Conservation (phyloP, 2,797 vertebrate genomes). For the Centroberyx gerrardi region DNA sequence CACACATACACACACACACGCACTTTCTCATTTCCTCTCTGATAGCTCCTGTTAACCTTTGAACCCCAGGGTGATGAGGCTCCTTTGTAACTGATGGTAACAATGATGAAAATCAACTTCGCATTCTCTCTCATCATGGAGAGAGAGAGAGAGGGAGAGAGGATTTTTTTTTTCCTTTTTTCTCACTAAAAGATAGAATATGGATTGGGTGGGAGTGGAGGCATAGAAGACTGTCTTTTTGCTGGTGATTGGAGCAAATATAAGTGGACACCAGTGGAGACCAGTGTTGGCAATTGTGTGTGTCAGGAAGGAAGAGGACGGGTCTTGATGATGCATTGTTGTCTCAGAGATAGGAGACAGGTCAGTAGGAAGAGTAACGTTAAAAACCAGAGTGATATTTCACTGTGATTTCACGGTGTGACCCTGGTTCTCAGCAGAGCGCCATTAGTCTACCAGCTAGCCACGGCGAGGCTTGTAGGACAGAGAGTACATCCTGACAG, state of each 20-base stretch:
- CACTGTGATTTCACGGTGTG: constrained; percentile 42
- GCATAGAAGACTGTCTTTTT: too few species aligned
- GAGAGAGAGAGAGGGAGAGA: background rate
- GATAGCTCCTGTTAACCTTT: constrained; percentile 71
- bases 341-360: constrained; percentile 4
- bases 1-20: background rate
- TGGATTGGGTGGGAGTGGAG: background rate
- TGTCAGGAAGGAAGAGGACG: background rate
- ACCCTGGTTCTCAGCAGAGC: constrained; percentile 63
- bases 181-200: background rate
- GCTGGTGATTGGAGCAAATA: constrained; percentile 19
- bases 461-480: constrained; percentile 17
- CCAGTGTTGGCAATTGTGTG: background rate
- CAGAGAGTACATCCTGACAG: constrained; percentile 67
- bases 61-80: constrained; percentile 61
- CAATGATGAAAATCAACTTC: constrained; percentile 36
- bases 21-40: constrained; percentile 57
- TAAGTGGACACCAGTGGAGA: background rate
- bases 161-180: too few species aligned
- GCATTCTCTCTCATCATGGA: background rate
- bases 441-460: constrained; percentile 67
- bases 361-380: constrained; percentile 46
- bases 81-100: constrained; percentile 57
- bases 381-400: constrained; percentile 54
- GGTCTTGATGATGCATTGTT: constrained; percentile 48